Evolutionary conservation across 2,113 vertebrate genomes (phyloP).

Genomic region (Petrocephalus microphthalmus): DNA sequence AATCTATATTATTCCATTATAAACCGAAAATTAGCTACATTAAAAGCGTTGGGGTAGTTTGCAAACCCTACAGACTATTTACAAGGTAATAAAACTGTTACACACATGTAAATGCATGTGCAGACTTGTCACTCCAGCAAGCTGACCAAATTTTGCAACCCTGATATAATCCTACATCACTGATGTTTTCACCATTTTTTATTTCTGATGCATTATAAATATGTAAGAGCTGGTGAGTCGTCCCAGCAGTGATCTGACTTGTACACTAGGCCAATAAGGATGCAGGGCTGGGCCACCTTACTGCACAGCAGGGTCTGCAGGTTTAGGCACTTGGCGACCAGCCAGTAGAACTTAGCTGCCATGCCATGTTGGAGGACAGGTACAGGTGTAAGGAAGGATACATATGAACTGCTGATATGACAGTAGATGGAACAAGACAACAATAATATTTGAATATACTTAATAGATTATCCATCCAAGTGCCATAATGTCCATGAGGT

Average conservation of each 20-base stretch:
- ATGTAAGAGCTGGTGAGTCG: neutral
- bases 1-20: neutral
- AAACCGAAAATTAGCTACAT: too few relatives aligned
- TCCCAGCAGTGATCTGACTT: neutral
- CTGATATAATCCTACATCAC: neutral
- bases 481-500: neutral
- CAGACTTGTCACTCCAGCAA: neutral
- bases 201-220: neutral
- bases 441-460: neutral
- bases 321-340: slow-evolving; percentile 73
- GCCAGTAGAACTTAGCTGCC: slow-evolving; percentile 79
- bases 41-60: too few relatives aligned
- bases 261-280: slow-evolving; percentile 71
- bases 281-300: slow-evolving; percentile 77
- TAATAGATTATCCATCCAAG: neutral
- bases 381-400: slow-evolving; percentile 39
- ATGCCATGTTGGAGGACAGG: slow-evolving; percentile 76
- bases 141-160: neutral
- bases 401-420: neutral
- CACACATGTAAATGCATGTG: neutral
- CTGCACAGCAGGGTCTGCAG: slow-evolving; percentile 69
- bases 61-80: neutral
- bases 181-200: neutral
- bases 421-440: neutral
- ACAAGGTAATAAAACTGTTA: neutral